Evolutionary conservation across 2,113 vertebrate species (phyloP), one percentile per base, ranked within the genome.

Genomic region (Sebastes fasciatus): DNA sequence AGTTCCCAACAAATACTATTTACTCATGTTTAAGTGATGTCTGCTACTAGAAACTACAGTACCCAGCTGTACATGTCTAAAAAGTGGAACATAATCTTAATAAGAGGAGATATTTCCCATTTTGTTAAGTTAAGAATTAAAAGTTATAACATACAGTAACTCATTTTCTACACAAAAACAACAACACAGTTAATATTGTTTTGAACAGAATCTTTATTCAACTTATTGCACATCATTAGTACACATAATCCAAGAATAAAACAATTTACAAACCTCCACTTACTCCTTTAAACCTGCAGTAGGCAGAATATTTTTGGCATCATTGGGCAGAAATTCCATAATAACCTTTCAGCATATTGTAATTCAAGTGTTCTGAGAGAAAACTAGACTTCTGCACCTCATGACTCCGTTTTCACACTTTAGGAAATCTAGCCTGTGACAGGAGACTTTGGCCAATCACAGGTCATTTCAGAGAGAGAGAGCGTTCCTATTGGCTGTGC

Each of bases 151-250:
- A 62, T 7, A 46, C 14, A 34, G 23, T 55, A 46, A 74, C 9
- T 21, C 51, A 11, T 21, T n/a, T 81, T 42, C 1, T 40, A 48
- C 21, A 83, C 49, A 79, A n/a, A 80, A 23, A 76, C n/a, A 19
- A 76, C 43, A 57, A 82, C 74, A 68, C 65, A 6, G 21, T 63
- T 54, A 1, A 7, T 62, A 54, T 71, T 2, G 69, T 77, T 69
- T 65, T 55, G 14, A 77, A 52, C 9, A 6, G 12, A 46, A 34
- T 61, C 65, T 92, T 89, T 90, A 91, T 90, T 90, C 26, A 77
- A 43, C 19, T 74, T 34, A 7, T 61, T 8, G 10, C 11, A 69
- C 60, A 51, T 13, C 8, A 52, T 57, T 12, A 13, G n/a, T 48
- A 14, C 4, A 74, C 65, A 75, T 11, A 9, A 63, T n/a, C 17